phyloP scores from a whole-genome alignment of 2,113 vertebrate species.

The Tympanuchus pallidicinctus region DNA sequence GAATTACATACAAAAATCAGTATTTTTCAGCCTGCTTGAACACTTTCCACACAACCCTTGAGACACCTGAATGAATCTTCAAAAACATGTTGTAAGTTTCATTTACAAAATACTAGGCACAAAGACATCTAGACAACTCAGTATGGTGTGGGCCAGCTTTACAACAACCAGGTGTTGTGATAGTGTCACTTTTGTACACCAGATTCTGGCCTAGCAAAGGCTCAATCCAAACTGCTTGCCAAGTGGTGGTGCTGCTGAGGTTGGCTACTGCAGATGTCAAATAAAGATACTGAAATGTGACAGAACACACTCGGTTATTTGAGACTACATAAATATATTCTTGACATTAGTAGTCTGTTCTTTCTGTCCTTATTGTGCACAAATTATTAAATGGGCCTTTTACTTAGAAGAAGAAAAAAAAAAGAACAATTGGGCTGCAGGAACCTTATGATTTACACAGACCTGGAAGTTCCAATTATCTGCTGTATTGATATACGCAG shows the following conservation, averaged over 20 bases:
- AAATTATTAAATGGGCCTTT: not conserved
- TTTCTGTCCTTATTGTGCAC: not conserved
- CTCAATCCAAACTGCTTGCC: not conserved
- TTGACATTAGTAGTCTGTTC: not conserved
- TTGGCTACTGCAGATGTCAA: not conserved
- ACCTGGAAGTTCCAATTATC: not conserved
- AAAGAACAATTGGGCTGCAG: not conserved
- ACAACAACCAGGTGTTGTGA: not conserved
- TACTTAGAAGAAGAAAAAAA: not conserved
- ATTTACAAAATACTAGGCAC: not conserved
- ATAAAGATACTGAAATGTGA: not conserved
- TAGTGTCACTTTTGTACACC: not conserved
- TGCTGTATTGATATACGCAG: not conserved
- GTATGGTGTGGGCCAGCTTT: rapidly evolving
- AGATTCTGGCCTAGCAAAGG: not conserved
- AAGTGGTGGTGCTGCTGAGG: not conserved
- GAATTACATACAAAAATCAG: not conserved
- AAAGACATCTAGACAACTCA: not conserved
- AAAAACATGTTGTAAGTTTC: not conserved
- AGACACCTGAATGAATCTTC: not conserved
- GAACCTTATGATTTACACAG: not conserved
- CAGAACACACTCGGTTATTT: not conserved
- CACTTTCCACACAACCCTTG: not conserved
- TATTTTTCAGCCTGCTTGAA: not conserved
- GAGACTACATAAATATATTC: not conserved